Evolutionary conservation across 2,797 vertebrate species (phyloP), one percentile per base, ranked within the genome.

Genomic region (Oreochromis grahami): DNA sequence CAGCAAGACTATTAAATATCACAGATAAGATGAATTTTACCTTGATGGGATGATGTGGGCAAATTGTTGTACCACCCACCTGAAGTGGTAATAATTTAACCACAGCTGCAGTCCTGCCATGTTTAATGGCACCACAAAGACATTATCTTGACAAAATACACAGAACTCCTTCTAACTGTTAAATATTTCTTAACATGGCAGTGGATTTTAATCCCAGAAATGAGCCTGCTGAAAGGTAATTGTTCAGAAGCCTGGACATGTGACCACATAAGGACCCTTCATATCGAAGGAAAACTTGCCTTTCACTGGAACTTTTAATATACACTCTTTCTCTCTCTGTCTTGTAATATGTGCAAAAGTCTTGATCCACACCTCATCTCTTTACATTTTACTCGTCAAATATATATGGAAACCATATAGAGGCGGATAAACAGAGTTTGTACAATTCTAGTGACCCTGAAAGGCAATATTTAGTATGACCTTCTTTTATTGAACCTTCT

Each of bases 251-350:
- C 36, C n/a, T 43, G 8, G 63, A 1, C 63, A 68, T 43, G 38
- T 43, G 38, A 43, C 63, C 5, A 21, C 1, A 41, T 41, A 68
- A 68, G n/a, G 12, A 24, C 19, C 36, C n/a, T 41, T 65, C 60
- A 1, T 41, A 41, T 68, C n/a, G 24, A 68, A 68, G 36, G 12
- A 21, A 65, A 41, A 65, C 7, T 14, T 24, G n/a, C 7, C n/a
- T 14, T 65, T 24, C 60, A 0, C 19, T 14, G 36, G 36, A 65
- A 12, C n/a, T 41, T 10, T 63, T 24, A 65, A 38, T 65, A 41
- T 41, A 38, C 1, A 5, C 1, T 65, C 34, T 13, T 1, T 65
- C 5, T 0, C 36, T 41, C 17, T 60, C 0, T 60, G 0, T 60
- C 29, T 60, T 19, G 56, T 19, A 60, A 60, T 60, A 60, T 60